Conservation (phyloP, 1,140 invertebrate genomes). For the Pygmarrhopalites habei region DNA sequence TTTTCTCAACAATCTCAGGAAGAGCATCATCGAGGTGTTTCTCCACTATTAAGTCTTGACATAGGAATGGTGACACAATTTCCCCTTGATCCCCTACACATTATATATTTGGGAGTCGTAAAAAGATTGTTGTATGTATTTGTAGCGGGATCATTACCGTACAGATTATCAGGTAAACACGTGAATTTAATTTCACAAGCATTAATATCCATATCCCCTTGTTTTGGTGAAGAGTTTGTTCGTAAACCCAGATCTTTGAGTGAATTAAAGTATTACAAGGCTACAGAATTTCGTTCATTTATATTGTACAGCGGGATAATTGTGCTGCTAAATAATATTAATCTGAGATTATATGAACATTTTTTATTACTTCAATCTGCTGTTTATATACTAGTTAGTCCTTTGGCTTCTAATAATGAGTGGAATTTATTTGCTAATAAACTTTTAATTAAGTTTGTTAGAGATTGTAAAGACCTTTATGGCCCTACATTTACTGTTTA, state of each 20-base stretch:
- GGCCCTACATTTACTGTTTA: not conserved
- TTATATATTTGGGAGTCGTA: constrained; percentile 14
- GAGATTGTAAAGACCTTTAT: not conserved
- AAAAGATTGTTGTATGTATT: constrained; percentile 9
- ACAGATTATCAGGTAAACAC: not conserved
- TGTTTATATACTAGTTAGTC: not conserved
- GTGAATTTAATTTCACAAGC: not conserved
- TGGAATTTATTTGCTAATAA: too few species aligned
- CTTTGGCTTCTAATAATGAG: not conserved
- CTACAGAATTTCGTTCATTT: constrained; percentile 47
- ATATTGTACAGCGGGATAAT: constrained; percentile 46
- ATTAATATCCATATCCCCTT: not conserved
- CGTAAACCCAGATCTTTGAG: constrained; percentile 43
- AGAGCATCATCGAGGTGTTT: constrained; percentile 20
- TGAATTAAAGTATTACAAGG: constrained; percentile 46
- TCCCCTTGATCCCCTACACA: constrained; percentile 19
- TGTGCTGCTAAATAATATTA: constrained; percentile 41
- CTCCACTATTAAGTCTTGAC: not conserved
- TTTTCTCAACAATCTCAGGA: not conserved
- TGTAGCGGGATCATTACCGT: not conserved
- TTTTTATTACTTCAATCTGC: constrained; percentile 41
- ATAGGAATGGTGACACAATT: constrained; percentile 15
- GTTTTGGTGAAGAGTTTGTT: constrained; percentile 43
- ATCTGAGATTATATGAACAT: constrained; percentile 41
- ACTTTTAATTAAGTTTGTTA: not conserved